Percentiles rank a stretch among this genome's conserved stretches.
phyloP scores from a whole-genome alignment of 2,888 invertebrate species.

The Tetanocera ferruginea region DNA sequence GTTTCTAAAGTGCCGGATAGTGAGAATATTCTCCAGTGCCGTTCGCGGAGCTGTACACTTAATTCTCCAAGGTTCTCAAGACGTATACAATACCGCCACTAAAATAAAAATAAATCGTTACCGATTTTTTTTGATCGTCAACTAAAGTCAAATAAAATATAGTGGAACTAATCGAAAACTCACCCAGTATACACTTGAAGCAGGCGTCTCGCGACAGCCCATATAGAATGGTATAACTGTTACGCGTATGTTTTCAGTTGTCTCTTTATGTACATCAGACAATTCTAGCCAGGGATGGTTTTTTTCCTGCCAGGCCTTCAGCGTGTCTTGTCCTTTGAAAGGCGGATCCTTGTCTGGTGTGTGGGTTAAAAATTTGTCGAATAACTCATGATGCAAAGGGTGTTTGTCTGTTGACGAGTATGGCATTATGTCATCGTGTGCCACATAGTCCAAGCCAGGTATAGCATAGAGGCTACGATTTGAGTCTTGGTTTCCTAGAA shows the following conservation, averaged over 20 bases:
- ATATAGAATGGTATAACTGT: conserved; percentile 99
- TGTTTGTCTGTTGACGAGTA: conserved; percentile 87
- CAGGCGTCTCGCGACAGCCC: conserved; percentile 93
- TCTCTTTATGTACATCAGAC: conserved; percentile 97
- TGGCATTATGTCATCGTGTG: conserved; percentile 97
- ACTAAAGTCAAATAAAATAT: not conserved
- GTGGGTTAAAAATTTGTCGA: conserved; percentile 92
- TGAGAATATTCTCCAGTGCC: conserved; percentile 99
- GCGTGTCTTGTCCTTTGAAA: conserved; percentile 88
- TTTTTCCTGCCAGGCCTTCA: conserved; percentile 96
- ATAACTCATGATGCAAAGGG: conserved; percentile 95
- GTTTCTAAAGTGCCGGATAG: conserved; percentile 94
- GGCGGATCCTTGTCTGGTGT: conserved; percentile 86
- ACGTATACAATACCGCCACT: conserved; percentile 98
- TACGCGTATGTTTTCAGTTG: conserved; percentile 87
- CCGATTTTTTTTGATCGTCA: not conserved
- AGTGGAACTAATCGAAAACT: conserved; percentile 1
- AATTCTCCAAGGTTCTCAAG: conserved; percentile 93
- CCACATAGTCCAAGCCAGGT: conserved; percentile 97
- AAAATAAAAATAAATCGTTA: conserved; percentile 49
- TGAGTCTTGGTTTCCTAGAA: conserved; percentile 95
- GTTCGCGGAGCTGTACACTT: conserved; percentile 92
- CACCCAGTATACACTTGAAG: conserved; percentile 88
- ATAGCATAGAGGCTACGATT: conserved; percentile 95
- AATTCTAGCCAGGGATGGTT: conserved; percentile 97